Evolutionary conservation across 2,797 vertebrate species (phyloP).

Genomic region (Knipowitschia caucasica): DNA sequence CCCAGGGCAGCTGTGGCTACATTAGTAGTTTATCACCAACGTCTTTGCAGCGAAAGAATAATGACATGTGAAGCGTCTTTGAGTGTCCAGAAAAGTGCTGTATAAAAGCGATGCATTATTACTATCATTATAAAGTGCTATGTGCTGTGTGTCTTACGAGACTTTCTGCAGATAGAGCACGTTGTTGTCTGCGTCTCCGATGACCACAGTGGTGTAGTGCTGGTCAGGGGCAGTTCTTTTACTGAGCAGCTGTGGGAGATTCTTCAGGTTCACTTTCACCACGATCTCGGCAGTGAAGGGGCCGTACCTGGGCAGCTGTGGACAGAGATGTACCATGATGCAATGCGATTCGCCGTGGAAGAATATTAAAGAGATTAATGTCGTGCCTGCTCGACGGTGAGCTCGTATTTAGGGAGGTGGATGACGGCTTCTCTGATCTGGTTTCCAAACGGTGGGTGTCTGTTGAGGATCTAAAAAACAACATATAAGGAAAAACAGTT

Average conservation of each 20-base stretch:
- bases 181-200: conserved; percentile 89
- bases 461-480: conserved; percentile 90
- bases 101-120: too few relatives aligned
- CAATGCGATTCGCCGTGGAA: background rate
- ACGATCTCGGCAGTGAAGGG: conserved; percentile 82
- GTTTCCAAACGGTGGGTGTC: conserved; percentile 97
- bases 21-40: too few relatives aligned
- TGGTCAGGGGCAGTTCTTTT: conserved; percentile 85
- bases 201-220: conserved; percentile 84
- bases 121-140: too few relatives aligned
- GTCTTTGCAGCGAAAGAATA: too few relatives aligned
- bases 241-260: conserved; percentile 81
- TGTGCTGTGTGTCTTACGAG: too few relatives aligned
- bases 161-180: conserved; percentile 90
- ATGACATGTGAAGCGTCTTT: too few relatives aligned
- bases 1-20: too few relatives aligned
- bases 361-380: background rate
- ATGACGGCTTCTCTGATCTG: conserved; percentile 91
- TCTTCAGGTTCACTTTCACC: conserved; percentile 84
- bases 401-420: conserved; percentile 89
- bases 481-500: conserved; percentile 7
- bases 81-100: too few relatives aligned
- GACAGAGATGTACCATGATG: conserved; percentile 27
- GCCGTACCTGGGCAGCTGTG: conserved; percentile 84
- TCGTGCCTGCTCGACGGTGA: conserved; percentile 88